Conservation (phyloP, 2,113 vertebrate species). For the Herpetotheres cachinnans region DNA sequence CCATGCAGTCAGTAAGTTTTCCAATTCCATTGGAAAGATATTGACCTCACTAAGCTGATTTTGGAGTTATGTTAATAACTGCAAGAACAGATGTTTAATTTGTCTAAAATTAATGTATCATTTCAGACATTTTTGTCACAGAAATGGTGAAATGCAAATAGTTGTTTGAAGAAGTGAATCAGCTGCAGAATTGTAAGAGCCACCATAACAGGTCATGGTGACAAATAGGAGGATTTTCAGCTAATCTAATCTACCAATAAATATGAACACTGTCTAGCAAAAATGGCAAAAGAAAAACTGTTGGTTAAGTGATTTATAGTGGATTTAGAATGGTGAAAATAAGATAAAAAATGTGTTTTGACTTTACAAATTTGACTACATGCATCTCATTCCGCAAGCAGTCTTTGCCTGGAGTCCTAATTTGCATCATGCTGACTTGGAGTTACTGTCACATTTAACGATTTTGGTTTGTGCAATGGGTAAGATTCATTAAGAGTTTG, state of each 20-base stretch:
- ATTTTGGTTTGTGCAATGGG: background rate
- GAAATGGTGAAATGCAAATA: background rate
- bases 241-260: background rate
- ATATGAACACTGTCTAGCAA: background rate
- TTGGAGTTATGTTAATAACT: background rate
- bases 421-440: background rate
- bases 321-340: background rate
- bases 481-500: background rate
- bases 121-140: background rate
- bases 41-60: background rate
- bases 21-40: background rate
- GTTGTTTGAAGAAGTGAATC: background rate
- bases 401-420: background rate
- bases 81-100: background rate
- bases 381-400: background rate
- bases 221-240: background rate
- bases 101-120: background rate
- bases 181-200: background rate
- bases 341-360: background rate
- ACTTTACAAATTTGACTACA: background rate
- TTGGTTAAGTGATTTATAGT: background rate
- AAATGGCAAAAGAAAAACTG: background rate
- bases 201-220: background rate
- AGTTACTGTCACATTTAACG: rapidly evolving
- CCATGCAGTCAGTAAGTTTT: background rate